Conservation (phyloP, 2,888 invertebrate species). For the Lathronympha strigana region DNA sequence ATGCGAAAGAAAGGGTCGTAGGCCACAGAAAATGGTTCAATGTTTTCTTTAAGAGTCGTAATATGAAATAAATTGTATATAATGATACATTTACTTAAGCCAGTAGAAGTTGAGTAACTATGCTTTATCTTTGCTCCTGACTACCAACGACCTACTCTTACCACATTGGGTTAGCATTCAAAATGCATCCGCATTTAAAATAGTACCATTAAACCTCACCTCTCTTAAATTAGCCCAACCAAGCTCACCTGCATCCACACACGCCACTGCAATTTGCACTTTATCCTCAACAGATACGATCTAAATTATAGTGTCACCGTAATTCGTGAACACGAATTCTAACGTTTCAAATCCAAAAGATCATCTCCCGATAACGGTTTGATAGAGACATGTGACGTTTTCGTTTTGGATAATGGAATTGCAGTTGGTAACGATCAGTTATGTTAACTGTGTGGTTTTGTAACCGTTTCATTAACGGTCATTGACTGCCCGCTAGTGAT, state of each 20-base stretch:
- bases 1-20: no score
- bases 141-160: neutral
- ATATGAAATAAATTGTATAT: no score
- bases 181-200: slow-evolving; percentile 8
- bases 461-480: slow-evolving; percentile 32
- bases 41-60: no score
- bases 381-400: neutral
- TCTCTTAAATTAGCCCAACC: slow-evolving; percentile 48
- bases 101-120: no score
- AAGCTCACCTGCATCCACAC: slow-evolving; percentile 16
- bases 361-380: neutral
- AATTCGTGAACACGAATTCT: slow-evolving; percentile 8
- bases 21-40: no score
- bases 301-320: neutral
- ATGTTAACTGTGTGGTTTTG: slow-evolving; percentile 39
- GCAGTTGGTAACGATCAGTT: slow-evolving; percentile 29
- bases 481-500: slow-evolving; percentile 15
- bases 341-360: neutral
- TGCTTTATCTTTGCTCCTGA: no score
- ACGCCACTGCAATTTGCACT: slow-evolving; percentile 8
- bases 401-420: slow-evolving; percentile 1
- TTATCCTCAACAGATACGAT: neutral
- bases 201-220: slow-evolving; percentile 4
- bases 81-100: neutral
- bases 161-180: neutral